A percentile compares a stretch with the other conserved stretches of the same genome.
phyloP scores from a whole-genome alignment of 2,797 vertebrate genomes.

The Pseudocheirus occidentalis region DNA sequence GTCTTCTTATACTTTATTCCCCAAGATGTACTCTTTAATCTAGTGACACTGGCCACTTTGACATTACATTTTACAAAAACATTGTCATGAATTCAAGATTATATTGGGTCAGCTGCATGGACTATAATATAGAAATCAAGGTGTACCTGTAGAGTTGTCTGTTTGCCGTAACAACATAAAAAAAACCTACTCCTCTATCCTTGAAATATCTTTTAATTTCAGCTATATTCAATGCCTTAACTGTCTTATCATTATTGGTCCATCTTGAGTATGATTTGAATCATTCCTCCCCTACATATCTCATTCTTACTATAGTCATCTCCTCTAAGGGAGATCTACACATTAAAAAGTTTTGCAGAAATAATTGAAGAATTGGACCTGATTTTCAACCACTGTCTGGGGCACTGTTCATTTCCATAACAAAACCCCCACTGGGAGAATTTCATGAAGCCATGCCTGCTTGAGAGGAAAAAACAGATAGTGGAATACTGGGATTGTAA shows the following conservation, averaged over 20 bases:
- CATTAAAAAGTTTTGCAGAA: neutral
- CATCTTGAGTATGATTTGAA: neutral
- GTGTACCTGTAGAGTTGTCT: neutral
- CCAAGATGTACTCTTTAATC: neutral
- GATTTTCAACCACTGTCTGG: neutral
- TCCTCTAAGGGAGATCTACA: neutral
- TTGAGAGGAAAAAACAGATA: neutral
- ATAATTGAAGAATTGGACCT: neutral
- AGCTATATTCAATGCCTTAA: neutral
- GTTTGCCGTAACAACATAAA: neutral
- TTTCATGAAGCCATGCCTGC: neutral
- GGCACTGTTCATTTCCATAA: neutral
- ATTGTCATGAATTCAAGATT: neutral
- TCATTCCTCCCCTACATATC: neutral
- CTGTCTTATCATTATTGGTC: neutral
- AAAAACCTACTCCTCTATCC: neutral
- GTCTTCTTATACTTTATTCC: neutral
- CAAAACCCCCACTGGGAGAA: neutral
- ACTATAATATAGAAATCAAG: neutral
- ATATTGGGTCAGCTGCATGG: neutral
- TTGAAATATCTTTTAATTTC: conserved; percentile 16
- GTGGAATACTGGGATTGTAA: neutral
- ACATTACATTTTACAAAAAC: neutral
- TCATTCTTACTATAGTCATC: neutral
- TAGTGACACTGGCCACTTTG: neutral